Conservation (phyloP, 2,888 invertebrate genomes). For the Orthonychiurus folsomi region DNA sequence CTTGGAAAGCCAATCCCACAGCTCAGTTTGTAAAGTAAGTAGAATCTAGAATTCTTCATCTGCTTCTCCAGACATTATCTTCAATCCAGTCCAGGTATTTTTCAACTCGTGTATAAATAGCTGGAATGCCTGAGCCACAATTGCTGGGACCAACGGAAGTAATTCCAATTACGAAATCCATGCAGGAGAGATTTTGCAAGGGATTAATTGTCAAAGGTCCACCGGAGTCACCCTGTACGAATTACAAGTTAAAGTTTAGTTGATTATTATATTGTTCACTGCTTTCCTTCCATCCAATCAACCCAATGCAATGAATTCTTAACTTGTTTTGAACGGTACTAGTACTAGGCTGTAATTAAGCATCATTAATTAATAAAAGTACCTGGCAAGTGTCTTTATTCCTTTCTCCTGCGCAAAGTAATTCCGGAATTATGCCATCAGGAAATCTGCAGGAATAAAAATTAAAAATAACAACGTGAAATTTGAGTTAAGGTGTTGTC, state of each 20-base stretch:
- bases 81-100: conserved; percentile 7
- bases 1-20: too few relatives aligned
- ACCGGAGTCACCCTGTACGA: conserved; percentile 1
- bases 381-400: conserved; percentile 7
- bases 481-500: too few relatives aligned
- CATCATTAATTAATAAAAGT: too few relatives aligned
- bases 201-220: not conserved
- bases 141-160: not conserved
- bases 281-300: too few relatives aligned
- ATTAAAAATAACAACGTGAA: too few relatives aligned
- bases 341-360: too few relatives aligned
- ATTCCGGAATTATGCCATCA: too few relatives aligned
- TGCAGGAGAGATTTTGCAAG: not conserved
- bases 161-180: not conserved
- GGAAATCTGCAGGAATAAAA: too few relatives aligned
- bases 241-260: too few relatives aligned
- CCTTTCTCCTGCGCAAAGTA: not conserved
- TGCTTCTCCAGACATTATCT: not conserved
- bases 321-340: too few relatives aligned
- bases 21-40: not conserved
- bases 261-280: too few relatives aligned
- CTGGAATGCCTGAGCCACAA: conserved; percentile 1
- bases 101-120: not conserved
- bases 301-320: too few relatives aligned
- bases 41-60: not conserved